Conservation (phyloP, 2,888 invertebrate genomes). For the Euzophera pinguis region DNA sequence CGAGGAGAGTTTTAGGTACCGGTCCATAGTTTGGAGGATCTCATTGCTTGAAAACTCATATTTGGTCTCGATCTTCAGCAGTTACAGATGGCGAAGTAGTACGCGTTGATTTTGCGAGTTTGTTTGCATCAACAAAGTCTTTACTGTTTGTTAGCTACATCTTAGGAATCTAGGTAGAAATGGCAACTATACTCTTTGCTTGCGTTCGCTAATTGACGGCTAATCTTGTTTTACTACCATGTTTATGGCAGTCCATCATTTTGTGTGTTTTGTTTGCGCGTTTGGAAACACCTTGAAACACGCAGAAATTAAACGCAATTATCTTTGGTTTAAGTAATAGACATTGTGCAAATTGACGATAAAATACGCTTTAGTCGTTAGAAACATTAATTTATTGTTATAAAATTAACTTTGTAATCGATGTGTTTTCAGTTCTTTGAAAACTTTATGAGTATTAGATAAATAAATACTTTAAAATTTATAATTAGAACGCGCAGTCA, state of each 20-base stretch:
- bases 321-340: neutral
- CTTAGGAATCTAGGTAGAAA: neutral
- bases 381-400: too few species aligned
- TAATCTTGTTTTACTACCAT: slow-evolving; percentile 9
- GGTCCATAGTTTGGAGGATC: too few species aligned
- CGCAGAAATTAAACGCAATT: neutral
- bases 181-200: neutral
- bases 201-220: slow-evolving; percentile 6
- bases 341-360: neutral
- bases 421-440: too few species aligned
- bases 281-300: neutral
- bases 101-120: neutral
- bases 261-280: neutral
- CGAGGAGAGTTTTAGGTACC: too few species aligned
- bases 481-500: too few species aligned
- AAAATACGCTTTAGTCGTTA: neutral
- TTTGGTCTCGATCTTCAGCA: too few species aligned
- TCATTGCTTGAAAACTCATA: too few species aligned
- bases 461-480: too few species aligned
- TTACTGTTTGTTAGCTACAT: neutral
- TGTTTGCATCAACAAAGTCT: neutral
- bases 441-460: too few species aligned
- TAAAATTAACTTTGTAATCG: too few species aligned
- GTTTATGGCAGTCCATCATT: slow-evolving; percentile 3
- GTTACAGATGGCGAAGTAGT: too few species aligned